Percentiles rank a stretch among this genome's conserved stretches.
phyloP scores from a whole-genome alignment of 2,113 vertebrate genomes.

The Copsychus sechellarum region DNA sequence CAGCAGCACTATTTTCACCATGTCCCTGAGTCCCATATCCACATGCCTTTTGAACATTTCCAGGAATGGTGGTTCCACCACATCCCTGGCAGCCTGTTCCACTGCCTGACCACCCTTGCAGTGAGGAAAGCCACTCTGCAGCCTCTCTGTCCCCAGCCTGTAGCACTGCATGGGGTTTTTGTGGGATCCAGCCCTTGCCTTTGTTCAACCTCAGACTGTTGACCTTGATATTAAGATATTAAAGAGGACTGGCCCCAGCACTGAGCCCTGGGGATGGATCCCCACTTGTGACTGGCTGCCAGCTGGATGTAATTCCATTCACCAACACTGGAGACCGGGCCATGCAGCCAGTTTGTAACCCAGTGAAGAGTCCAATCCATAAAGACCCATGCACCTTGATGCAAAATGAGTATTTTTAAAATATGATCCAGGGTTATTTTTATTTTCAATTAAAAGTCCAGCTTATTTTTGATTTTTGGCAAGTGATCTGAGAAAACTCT shows the following conservation, averaged over 20 bases:
- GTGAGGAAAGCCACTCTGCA: background rate
- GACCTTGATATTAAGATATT: background rate
- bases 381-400: background rate
- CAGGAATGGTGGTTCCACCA: background rate
- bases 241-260: background rate
- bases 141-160: background rate
- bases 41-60: background rate
- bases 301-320: background rate
- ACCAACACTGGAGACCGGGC: fast-evolving
- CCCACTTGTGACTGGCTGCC: background rate
- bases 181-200: background rate
- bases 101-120: background rate
- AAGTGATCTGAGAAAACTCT: background rate
- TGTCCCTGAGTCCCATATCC: background rate
- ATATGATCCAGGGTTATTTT: background rate
- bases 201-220: background rate
- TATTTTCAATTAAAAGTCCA: background rate
- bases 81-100: background rate
- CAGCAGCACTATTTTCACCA: background rate
- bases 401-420: background rate
- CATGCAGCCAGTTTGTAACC: background rate
- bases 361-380: background rate
- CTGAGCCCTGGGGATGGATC: background rate
- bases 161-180: background rate
- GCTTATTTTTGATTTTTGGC: background rate